A percentile compares a stretch with the other conserved stretches of the same genome.
phyloP scores from a whole-genome alignment of 92 coral and sea anemone species.

The Muricea muricata region DNA sequence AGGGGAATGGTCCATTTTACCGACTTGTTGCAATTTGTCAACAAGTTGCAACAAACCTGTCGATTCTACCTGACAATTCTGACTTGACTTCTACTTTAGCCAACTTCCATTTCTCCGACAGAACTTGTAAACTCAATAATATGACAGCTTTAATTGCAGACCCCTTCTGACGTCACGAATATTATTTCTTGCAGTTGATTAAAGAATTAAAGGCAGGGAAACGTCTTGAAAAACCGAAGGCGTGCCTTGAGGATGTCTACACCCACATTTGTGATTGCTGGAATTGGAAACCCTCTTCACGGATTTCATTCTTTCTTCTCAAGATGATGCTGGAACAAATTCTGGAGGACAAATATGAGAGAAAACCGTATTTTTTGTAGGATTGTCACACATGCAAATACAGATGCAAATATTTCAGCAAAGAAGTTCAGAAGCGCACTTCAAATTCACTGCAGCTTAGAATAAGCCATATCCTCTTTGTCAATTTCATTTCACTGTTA shows the following conservation, averaged over 20 bases:
- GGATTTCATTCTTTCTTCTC: slow-evolving; percentile 69
- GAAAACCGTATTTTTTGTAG: slow-evolving; percentile 30
- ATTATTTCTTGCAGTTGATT: slow-evolving; percentile 58
- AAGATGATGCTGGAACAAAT: slow-evolving; percentile 23
- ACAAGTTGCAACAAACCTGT: no score
- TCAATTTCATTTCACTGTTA: no score
- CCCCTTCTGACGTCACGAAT: not conserved
- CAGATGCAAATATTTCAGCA: no score
- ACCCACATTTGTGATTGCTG: slow-evolving; percentile 74
- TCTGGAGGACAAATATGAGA: slow-evolving; percentile 18
- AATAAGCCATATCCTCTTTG: no score
- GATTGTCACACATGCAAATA: no score
- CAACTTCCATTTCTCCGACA: no score
- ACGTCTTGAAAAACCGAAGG: slow-evolving; percentile 67
- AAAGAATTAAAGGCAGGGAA: slow-evolving; percentile 61
- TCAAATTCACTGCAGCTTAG: no score
- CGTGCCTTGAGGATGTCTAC: slow-evolving; percentile 76
- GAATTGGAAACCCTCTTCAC: slow-evolving; percentile 47
- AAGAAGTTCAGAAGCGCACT: no score
- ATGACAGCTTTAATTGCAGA: slow-evolving; percentile 3
- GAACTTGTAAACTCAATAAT: slow-evolving; percentile 34
- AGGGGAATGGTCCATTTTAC: no score
- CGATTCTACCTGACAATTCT: no score
- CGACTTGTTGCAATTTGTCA: no score
- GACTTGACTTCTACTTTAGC: no score